phyloP scores from a whole-genome alignment of 2,797 vertebrate genomes.

The Oreortyx pictus region DNA sequence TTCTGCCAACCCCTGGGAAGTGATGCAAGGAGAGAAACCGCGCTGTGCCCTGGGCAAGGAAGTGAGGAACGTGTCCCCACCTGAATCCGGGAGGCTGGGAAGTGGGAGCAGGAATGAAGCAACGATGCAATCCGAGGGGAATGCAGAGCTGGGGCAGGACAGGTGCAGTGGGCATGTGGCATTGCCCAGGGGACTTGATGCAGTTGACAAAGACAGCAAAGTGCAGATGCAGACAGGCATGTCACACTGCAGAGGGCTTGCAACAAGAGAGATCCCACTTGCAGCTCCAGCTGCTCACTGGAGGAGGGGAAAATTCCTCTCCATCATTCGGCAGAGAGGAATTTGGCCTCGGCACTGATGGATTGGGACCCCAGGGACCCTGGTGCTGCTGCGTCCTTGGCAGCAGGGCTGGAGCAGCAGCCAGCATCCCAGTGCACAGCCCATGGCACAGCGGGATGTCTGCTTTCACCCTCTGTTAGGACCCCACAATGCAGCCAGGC shows the following conservation, averaged over 20 bases:
- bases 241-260: fast-evolving
- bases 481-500: not conserved
- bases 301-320: slow-evolving; percentile 34
- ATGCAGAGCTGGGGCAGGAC: not conserved
- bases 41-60: not conserved
- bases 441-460: no score
- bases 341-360: slow-evolving; percentile 17
- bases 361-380: not conserved
- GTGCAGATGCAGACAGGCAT: fast-evolving
- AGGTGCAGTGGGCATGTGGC: fast-evolving
- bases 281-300: not conserved
- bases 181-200: not conserved
- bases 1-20: not conserved
- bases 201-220: not conserved
- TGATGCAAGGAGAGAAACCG: not conserved
- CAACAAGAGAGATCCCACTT: fast-evolving
- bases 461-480: not conserved
- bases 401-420: not conserved
- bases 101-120: not conserved
- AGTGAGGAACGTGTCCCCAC: slow-evolving; percentile 1
- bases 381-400: not conserved
- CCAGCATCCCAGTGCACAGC: no score
- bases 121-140: fast-evolving
- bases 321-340: not conserved
- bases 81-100: not conserved